Base-by-base conservation (phyloP, 2,888 invertebrate species). In the Strigamia transsilvanica region DNA sequence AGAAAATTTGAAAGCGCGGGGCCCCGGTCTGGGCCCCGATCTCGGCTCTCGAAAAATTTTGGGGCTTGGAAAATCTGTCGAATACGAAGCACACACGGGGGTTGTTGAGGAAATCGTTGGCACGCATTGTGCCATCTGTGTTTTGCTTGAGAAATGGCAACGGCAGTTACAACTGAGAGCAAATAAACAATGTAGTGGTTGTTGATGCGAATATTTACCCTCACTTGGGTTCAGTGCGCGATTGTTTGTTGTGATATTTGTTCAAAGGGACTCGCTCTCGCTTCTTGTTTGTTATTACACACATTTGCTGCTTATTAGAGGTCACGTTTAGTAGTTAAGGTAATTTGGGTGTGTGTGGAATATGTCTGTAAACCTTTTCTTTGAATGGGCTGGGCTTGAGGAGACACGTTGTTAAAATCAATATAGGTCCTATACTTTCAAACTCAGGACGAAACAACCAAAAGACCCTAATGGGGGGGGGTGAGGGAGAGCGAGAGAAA, bases 281-380 rank as follows among this genome's bases (percentile, higher is more conserved):
- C 73, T 73, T 32, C 73, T 32, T 56, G 32, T 73, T 73, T 73
- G 73, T 73, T 73, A 32, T 73, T 73, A 73, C 73, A 73, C 73
- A 73, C 32, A 32, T 73, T 73, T 32, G 32, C 73, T 32, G 7
- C 73, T 23, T 32, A 32, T 73, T 73, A 73, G 73, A 73, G 27
- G 32, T 73, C 32, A 1, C 12, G 27, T 15, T 27, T 73, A 73
- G 27, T 32, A 73, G 32, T 56, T 56, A 56, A 18, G 21, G 56
- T 56, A n/a, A 56, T 56, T 56, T 18, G 21, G 1, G 56, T 18
- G 56, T 56, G 56, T 56, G 6, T 1, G 7, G 18, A 0, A 56
- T 18, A 56, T 2, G 18, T 56, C n/a, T 18, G n/a, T 18, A 18
- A 56, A 56, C 56, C 56, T 56, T 56, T 56, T 56, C 56, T 56